These are phyloP conservation scores for Nyctereutes procyonoides DNA, from an alignment of 2,113 vertebrate species.

Conservation along the genomic window DNA sequence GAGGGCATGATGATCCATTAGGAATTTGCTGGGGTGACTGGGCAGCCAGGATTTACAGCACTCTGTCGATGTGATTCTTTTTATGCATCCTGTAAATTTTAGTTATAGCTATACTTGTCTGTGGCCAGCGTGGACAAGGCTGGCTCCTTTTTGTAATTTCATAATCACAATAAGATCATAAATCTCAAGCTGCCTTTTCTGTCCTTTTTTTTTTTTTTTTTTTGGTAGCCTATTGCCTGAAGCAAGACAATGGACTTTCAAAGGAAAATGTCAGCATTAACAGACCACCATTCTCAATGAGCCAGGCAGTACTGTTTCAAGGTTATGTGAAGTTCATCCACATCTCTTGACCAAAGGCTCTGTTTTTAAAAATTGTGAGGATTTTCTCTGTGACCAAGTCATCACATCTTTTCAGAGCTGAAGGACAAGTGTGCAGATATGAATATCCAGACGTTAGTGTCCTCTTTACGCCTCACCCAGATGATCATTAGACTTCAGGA, in stretches of 20 bases:
- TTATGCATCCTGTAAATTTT: slow-evolving; percentile 79
- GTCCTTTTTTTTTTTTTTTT: background rate
- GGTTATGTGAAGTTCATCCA: slow-evolving; percentile 45
- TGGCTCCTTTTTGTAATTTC: slow-evolving; percentile 79
- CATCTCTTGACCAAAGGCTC: background rate
- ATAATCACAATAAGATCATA: slow-evolving; percentile 75
- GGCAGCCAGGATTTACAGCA: slow-evolving; percentile 79
- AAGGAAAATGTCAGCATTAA: slow-evolving; percentile 67
- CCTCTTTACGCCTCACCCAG: background rate
- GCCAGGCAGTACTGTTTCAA: slow-evolving; percentile 37
- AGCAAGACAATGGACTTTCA: slow-evolving; percentile 68
- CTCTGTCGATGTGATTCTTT: background rate
- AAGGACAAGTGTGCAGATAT: background rate
- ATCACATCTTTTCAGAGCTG: background rate
- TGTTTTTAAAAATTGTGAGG: background rate
- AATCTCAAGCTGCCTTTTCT: slow-evolving; percentile 62
- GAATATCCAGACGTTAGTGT: background rate
- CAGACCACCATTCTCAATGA: slow-evolving; percentile 46
- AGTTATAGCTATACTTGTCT: slow-evolving; percentile 77
- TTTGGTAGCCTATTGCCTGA: slow-evolving; percentile 25
- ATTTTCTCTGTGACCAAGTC: background rate
- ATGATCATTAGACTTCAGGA: background rate
- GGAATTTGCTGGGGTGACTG: slow-evolving; percentile 64
- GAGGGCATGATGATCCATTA: slow-evolving; percentile 73
- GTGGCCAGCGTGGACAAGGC: slow-evolving; percentile 64